These are phyloP conservation scores for Argyra leucocephala DNA, from an alignment of 2,888 invertebrate genomes.

Conservation along the genomic window DNA sequence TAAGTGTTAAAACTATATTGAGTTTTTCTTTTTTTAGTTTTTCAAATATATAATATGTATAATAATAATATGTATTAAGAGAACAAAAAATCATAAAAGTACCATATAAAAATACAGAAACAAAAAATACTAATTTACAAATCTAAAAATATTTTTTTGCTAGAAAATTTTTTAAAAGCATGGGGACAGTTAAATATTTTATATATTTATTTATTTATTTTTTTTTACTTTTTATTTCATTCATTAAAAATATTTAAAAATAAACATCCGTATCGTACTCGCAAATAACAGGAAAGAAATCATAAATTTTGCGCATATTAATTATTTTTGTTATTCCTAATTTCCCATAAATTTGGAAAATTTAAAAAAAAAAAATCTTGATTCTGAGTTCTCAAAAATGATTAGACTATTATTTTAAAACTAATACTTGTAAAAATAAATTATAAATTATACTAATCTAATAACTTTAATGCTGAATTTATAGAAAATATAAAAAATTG, in stretches of 20 bases:
- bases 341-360: not conserved
- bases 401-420: no score
- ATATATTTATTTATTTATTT: not conserved
- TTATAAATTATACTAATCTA: no score
- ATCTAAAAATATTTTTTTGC: constrained; percentile 1
- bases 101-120: no score
- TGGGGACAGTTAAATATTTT: not conserved
- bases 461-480: no score
- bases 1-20: no score
- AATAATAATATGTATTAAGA: no score
- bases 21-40: no score
- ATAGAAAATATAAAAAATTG: no score
- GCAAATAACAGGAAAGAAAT: not conserved
- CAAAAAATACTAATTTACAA: not conserved
- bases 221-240: not conserved
- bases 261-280: not conserved
- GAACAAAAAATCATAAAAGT: no score
- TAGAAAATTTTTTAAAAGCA: not conserved
- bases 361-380: not conserved
- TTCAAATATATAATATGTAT: no score
- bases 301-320: constrained; percentile 6
- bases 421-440: no score
- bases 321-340: not conserved
- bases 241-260: constrained; percentile 4
- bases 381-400: no score